Evolutionary conservation across 2,888 invertebrate species (phyloP).

Genomic region (Spialia ferax): DNA sequence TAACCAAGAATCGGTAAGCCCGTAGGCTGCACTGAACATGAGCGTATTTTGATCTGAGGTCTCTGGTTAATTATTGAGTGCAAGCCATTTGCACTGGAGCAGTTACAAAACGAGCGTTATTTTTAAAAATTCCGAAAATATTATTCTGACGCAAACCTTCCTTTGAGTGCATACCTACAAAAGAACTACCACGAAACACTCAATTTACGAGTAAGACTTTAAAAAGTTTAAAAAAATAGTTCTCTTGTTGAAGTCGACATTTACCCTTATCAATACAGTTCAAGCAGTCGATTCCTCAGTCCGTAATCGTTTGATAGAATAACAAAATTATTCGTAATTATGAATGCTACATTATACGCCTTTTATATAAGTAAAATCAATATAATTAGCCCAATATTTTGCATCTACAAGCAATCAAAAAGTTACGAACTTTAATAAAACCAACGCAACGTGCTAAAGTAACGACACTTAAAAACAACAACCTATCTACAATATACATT

Average conservation of each 20-base stretch:
- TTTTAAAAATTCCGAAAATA: neutral
- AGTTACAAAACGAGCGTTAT: too few species aligned
- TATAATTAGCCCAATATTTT: constrained; percentile 12
- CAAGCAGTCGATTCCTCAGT: constrained; percentile 82
- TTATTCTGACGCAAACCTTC: constrained; percentile 16
- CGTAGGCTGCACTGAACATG: neutral
- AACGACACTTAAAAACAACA: constrained; percentile 34
- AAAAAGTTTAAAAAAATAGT: constrained; percentile 86
- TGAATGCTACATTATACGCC: too few species aligned
- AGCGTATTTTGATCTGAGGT: neutral
- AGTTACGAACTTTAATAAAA: neutral
- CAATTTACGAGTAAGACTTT: constrained; percentile 62
- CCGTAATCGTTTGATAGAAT: constrained; percentile 60
- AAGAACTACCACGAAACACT: constrained; percentile 68
- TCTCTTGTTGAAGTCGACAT: constrained; percentile 73
- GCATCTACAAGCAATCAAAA: constrained; percentile 35
- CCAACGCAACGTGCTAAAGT: constrained; percentile 38
- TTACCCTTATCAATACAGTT: constrained; percentile 74
- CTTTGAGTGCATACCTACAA: constrained; percentile 60
- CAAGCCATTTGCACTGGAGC: too few species aligned
- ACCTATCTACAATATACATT: constrained; percentile 23
- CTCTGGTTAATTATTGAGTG: too few species aligned
- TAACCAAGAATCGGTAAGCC: neutral
- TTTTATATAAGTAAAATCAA: constrained; percentile 44
- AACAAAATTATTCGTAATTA: constrained; percentile 49